These are phyloP conservation scores for Conchocele bisecta DNA, from an alignment of 2,888 invertebrate species.

Conservation along the genomic window DNA sequence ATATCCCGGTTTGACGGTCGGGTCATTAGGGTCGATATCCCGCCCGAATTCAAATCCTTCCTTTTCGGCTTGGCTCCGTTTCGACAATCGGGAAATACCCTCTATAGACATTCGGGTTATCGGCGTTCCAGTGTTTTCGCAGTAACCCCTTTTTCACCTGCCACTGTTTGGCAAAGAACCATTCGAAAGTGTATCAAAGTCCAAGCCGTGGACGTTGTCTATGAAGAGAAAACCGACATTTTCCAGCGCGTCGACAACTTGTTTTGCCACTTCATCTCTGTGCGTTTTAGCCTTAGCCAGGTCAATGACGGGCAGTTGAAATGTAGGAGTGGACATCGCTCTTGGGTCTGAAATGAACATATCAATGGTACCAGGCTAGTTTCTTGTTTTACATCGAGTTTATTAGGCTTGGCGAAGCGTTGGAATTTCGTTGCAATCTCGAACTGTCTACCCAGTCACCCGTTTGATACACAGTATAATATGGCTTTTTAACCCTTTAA, in stretches of 20 bases:
- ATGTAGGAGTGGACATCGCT: background rate
- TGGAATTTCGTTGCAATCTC: too few relatives aligned
- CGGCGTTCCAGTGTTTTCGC: conserved; percentile 32
- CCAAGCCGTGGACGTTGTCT: conserved; percentile 35
- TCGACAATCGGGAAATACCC: conserved; percentile 39
- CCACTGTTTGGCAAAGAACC: conserved; percentile 29
- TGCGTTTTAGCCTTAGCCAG: conserved; percentile 13
- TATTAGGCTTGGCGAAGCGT: too few relatives aligned
- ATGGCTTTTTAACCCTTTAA: too few relatives aligned
- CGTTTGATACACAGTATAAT: too few relatives aligned
- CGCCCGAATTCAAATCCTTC: conserved; percentile 38
- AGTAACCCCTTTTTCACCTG: conserved; percentile 8
- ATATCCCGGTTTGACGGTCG: background rate
- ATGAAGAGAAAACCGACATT: conserved; percentile 43
- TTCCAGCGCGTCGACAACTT: conserved; percentile 36
- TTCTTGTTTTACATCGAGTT: too few relatives aligned
- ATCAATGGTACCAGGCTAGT: too few relatives aligned
- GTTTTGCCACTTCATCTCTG: conserved; percentile 19
- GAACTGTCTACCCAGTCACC: too few relatives aligned
- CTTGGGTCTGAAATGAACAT: too few relatives aligned
- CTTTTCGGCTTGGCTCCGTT: conserved; percentile 22
- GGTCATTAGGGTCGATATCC: background rate
- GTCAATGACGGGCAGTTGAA: conserved; percentile 39
- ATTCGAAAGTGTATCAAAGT: conserved; percentile 15
- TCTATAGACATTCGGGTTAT: conserved; percentile 28